Evolutionary conservation across 2,113 vertebrate genomes (phyloP).

Genomic region (Nothoprocta perdicaria): DNA sequence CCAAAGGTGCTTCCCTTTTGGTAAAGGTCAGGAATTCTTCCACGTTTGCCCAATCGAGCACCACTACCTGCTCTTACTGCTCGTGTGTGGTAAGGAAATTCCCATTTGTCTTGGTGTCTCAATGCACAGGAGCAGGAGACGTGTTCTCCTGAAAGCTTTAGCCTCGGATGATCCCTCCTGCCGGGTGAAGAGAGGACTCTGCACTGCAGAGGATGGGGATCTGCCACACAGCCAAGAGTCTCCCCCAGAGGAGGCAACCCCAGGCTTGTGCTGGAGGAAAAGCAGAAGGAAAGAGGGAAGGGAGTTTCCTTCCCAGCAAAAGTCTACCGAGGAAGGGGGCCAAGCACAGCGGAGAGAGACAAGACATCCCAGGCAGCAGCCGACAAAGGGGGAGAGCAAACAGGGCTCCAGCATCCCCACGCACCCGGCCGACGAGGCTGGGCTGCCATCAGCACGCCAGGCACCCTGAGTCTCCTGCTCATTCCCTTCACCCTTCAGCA

Average conservation of each 20-base stretch:
- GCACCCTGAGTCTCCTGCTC: not conserved
- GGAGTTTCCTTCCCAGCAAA: not conserved
- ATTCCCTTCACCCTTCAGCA: too few species aligned
- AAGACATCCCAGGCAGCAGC: not conserved
- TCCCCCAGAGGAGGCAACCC: not conserved
- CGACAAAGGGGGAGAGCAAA: not conserved
- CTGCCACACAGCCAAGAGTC: not conserved
- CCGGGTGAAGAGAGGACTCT: not conserved
- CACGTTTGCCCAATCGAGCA: not conserved
- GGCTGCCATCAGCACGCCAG: not conserved
- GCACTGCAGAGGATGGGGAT: not conserved
- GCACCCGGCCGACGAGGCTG: not conserved
- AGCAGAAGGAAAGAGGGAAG: not conserved
- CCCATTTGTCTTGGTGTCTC: not conserved
- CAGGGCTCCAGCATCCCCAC: not conserved
- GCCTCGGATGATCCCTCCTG: constrained; percentile 9
- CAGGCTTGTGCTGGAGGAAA: not conserved
- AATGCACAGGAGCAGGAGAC: not conserved
- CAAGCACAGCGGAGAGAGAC: not conserved
- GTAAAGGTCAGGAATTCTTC: not conserved
- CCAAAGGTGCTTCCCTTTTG: not conserved
- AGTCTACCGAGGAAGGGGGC: not conserved
- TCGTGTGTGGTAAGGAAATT: not conserved
- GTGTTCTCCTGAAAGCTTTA: not conserved
- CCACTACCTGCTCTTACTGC: not conserved